Percentiles rank a stretch among this genome's conserved stretches.
phyloP scores from a whole-genome alignment of 2,888 invertebrate species.

The Cataglyphis rosenhaueri region DNA sequence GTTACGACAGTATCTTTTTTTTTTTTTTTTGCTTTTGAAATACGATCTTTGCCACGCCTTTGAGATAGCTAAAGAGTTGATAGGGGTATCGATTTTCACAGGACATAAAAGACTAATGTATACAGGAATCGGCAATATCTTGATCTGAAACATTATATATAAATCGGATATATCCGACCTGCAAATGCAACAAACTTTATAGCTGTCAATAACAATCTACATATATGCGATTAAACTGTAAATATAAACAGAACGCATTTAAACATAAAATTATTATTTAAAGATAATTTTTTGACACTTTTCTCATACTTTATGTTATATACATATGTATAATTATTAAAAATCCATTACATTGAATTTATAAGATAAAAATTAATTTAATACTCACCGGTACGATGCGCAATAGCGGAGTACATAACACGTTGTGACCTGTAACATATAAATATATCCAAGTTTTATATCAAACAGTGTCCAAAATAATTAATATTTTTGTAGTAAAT shows the following conservation, averaged over 20 bases:
- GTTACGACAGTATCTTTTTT: conserved; percentile 13
- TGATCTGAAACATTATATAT: conserved; percentile 7
- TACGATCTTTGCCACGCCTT: conserved; percentile 17
- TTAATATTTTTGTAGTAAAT: not conserved
- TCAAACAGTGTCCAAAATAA: conserved; percentile 1
- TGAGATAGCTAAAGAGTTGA: conserved; percentile 15
- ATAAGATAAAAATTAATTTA: not conserved
- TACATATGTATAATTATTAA: not conserved
- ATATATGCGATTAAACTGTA: not conserved
- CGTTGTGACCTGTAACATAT: conserved; percentile 5
- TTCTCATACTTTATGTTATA: not conserved
- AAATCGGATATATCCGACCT: conserved; percentile 4
- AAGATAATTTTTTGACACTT: not conserved
- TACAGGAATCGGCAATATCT: not conserved
- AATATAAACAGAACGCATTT: not conserved
- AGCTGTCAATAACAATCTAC: not conserved
- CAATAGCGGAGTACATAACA: conserved; percentile 1
- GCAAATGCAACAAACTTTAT: not conserved
- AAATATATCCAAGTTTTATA: conserved; percentile 5
- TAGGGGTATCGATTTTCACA: conserved; percentile 29
- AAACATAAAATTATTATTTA: not conserved
- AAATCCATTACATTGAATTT: not conserved
- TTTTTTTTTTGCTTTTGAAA: conserved; percentile 21
- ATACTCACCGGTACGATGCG: not conserved
- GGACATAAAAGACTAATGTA: conserved; percentile 33